Base-by-base conservation (phyloP, 1,140 invertebrate species). In the Euura lappo region DNA sequence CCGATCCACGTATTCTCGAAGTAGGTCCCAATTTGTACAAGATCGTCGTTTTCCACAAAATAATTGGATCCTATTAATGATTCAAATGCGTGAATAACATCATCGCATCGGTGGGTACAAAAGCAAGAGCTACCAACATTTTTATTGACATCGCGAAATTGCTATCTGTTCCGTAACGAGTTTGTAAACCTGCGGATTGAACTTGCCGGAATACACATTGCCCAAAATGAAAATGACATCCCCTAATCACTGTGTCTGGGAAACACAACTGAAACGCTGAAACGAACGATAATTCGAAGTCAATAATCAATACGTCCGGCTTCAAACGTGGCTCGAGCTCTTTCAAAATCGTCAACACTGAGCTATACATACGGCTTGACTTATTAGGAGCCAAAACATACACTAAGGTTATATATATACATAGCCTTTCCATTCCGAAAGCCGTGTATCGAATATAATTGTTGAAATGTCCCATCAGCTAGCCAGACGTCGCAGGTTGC, bases 401-500 rank as follows among this genome's bases (percentile, higher is more conserved):
- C 11, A 69, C 46, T 28, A 68, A 69, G 28, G 72, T 47, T 44
- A 68, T n/a, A n/a, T n/a, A n/a, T n/a, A n/a, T n/a, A n/a, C n/a
- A n/a, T 60, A 42, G 64, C 44, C 68, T 73, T 73, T 7, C 51
- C 66, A 73, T 11, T 51, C 3, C 46, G 69, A 10, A 47, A 60
- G 43, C 68, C 72, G 64, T 60, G 66, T 42, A 73, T 64, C 28
- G 67, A 44, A 60, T 70, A 73, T n/a, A 73, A 69, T 44, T 73
- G 68, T 10, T 3, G 10, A 47, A 72, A 72, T 2, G 71, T 72
- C 2, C 71, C 71, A 47, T 72, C 71, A n/a, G 65, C 44, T 5
- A 28, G 28, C 71, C 71, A 72, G 2, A 71, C 28, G 28, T 71
- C 70, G 47, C 70, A 66, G 2, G 44, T 4, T 4, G 70, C n/a